Evolutionary conservation across 1,140 invertebrate genomes (phyloP).

Genomic region (Tetramorium parvispinum): DNA sequence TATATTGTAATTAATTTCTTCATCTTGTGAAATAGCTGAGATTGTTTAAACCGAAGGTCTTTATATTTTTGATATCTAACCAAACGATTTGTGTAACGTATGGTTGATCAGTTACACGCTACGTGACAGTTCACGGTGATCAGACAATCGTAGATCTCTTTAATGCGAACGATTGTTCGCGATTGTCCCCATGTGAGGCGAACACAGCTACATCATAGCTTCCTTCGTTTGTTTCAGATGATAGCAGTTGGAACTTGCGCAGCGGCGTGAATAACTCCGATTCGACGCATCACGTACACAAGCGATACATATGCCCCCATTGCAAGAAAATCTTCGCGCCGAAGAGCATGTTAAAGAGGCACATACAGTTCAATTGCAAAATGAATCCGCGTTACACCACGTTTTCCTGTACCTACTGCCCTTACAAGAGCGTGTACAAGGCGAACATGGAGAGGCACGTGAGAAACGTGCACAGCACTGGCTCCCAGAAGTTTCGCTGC

Average conservation of each 20-base stretch:
- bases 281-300: slow-evolving; percentile 49
- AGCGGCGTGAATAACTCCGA: slow-evolving; percentile 11
- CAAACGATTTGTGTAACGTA: neutral
- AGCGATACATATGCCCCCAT: slow-evolving; percentile 78
- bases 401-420: slow-evolving; percentile 80
- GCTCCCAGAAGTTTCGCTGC: slow-evolving; percentile 81
- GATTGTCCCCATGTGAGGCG: neutral
- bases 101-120: neutral
- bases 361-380: slow-evolving; percentile 83
- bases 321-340: slow-evolving; percentile 82
- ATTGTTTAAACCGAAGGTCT: neutral
- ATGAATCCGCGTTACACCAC: slow-evolving; percentile 76
- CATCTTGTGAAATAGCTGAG: neutral
- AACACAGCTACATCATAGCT: slow-evolving; percentile 62
- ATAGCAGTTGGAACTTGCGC: slow-evolving; percentile 49
- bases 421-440: slow-evolving; percentile 81
- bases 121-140: slow-evolving; percentile 1
- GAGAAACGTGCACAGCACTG: slow-evolving; percentile 80
- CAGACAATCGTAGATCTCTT: slow-evolving; percentile 21
- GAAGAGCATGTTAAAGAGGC: slow-evolving; percentile 82
- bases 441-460: slow-evolving; percentile 82
- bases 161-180: neutral
- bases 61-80: neutral
- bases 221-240: slow-evolving; percentile 67
- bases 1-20: slow-evolving; percentile 3